Base-by-base conservation (phyloP, 2,797 vertebrate genomes). In the Leptodactylus fallax region DNA sequence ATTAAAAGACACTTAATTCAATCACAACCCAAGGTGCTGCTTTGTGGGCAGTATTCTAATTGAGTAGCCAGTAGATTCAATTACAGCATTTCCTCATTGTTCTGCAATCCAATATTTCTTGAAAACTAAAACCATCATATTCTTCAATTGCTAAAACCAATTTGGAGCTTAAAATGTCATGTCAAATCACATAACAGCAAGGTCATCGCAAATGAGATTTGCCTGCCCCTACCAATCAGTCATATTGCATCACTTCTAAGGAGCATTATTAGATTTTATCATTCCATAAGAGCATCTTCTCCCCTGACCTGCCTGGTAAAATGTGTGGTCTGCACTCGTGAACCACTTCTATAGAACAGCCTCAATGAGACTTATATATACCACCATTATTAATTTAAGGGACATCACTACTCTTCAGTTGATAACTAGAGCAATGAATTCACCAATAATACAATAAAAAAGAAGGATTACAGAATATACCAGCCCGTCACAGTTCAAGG, bases 111-210 rank as follows among this genome's bases (percentile, higher is more conserved):
- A 94, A 93, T 95, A 94, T 94, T 95, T 95, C 91, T 93, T 93
- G 91, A 95, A 93, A 93, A 93, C 92, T 91, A 92, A 94, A 91
- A 92, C 92, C 87, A 6, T 93, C 89, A 91, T 92, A 93, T 93
- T 94, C 93, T 93, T 95, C 94, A 95, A 94, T 94, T 95, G 93
- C 91, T 91, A 94, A 95, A 95, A 94, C 90, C 92, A 94, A 94
- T 95, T 94, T 94, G 86, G 91, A 91, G 92, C 94, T 94, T 94
- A 94, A 95, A 95, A 96, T 95, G 94, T 95, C 94, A 95, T 94
- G 91, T 94, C 93, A 94, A 93, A 92, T 95, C 91, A 93, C 90
- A 92, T 93, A 95, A 93, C 92, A 94, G 91, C 94, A 94, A 94
- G 95, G 94, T 93, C 94, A 95, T 89, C 88, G 88, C 91, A 95